Conservation (phyloP, 2,113 vertebrate genomes). For the Bubo bubo region DNA sequence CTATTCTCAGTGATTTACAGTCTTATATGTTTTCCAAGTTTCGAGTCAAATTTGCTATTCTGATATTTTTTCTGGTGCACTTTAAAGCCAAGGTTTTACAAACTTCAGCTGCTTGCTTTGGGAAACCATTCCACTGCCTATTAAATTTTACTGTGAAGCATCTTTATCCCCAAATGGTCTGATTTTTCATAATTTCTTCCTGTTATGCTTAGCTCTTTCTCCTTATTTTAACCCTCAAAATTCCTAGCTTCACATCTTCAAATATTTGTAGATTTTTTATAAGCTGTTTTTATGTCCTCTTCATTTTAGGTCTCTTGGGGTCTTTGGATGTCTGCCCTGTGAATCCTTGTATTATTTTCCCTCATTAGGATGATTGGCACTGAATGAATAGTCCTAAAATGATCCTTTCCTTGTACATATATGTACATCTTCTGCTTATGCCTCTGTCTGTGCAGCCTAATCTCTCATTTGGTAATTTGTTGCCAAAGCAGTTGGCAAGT, state of each 20-base stretch:
- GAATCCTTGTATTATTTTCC: not conserved
- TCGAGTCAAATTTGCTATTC: not conserved
- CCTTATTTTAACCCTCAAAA: not conserved
- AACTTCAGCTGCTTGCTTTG: not conserved
- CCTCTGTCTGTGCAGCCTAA: not conserved
- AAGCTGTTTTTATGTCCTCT: not conserved
- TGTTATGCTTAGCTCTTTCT: not conserved
- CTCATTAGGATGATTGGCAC: not conserved
- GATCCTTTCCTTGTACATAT: not conserved
- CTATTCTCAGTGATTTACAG: not conserved
- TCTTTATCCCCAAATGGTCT: not conserved
- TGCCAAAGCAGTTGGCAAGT: not conserved
- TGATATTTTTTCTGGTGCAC: not conserved
- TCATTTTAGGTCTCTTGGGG: not conserved
- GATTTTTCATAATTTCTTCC: not conserved
- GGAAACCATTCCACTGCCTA: not conserved
- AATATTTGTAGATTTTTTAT: not conserved
- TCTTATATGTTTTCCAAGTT: not conserved
- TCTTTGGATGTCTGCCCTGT: not conserved
- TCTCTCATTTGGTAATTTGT: not conserved
- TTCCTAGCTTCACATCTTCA: not conserved
- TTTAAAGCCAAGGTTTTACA: not conserved
- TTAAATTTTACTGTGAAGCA: not conserved
- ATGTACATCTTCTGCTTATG: not conserved
- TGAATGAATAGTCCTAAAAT: not conserved